Base-by-base conservation (phyloP, 2,797 vertebrate species). In the Rhabdomys pumilio region DNA sequence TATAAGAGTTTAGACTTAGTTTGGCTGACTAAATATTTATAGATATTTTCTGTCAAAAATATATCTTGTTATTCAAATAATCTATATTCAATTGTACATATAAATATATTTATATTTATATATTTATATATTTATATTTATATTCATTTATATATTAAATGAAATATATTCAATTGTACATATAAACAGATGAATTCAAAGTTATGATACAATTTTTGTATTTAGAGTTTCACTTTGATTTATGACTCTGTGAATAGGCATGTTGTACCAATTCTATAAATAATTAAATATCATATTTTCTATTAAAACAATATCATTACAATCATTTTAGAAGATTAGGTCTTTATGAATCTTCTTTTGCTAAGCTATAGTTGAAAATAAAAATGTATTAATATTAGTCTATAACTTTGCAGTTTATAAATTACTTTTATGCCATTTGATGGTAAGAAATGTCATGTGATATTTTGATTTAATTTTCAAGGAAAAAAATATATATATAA, bases 1-100 rank as follows among this genome's bases (percentile, higher is more conserved):
- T 91, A 73, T 34, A 72, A 50, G 24, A 69, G 26, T 22, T 65
- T 47, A 84, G 41, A 1, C 72, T 96, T 89, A 53, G 34, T 93
- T 96, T 93, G 80, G 80, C 76, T 96, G 96, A 90, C 38, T 87
- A 63, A 55, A 85, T 5, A 80, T 69, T 79, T 96, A 73, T 20
- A 67, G 69, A 76, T 67, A n/a, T 69, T 85, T 96, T 55, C 89
- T 29, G 38, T 38, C 38, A n/a, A 34, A 94, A 93, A 82, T 84
- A 55, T 53, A 53, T 77, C 1, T 65, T 95, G 95, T 82, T 94
- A 79, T 26, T 34, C 41, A 67, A 69, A 31, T 83, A 85, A 90
- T 73, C 24, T 87, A 29, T 38, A 61, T 86, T 34, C 31, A 69
- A 3, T 77, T 93, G 14, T 3, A 8, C 31, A 67, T 19, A 2